Base-by-base conservation (phyloP, 2,888 invertebrate species). In the Polylopha cassiicola region DNA sequence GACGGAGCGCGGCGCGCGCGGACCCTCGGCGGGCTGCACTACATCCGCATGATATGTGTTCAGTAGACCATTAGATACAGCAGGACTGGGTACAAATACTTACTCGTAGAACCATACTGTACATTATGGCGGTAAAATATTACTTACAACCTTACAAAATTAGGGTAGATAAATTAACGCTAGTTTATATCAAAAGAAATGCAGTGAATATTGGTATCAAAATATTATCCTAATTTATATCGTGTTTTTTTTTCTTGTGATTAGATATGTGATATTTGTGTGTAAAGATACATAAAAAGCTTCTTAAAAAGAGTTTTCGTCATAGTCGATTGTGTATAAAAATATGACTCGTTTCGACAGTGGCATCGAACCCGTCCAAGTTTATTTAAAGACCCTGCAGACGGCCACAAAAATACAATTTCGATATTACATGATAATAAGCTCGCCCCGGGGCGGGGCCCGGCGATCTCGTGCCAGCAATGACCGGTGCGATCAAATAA, bases 121-220 rank as follows among this genome's bases (percentile, higher is more conserved):
- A 82, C 77, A 79, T 68, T 59, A 74, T 77, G 72, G 74, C 69
- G 71, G 71, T 73, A 61, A 58, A 68, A 62, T 51, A 57, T 73
- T 63, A 69, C 69, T 70, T 78, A 84, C 73, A 73, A 70, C 66
- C 72, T 70, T 77, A 76, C 50, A 70, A 72, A 64, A 73, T 69
- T 69, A 70, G 58, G 59, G 38, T 74, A 75, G 64, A 69, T 61
- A 68, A 73, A 67, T 74, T 76, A 68, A 78, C 65, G 73, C 71
- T 77, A 78, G 72, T 61, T 41, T 68, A 71, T 74, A 76, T 71
- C 50, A 73, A 78, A 79, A 58, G 58, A 81, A 80, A 79, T 71
- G 75, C 72, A 67, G 74, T 75, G 79, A 84, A 84, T 78, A 84
- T 79, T 68, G 65, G 65, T 85, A 85, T 84, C 82, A 85, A 85